Conservation (phyloP, 2,888 invertebrate genomes). For the Oasisia sp. region DNA sequence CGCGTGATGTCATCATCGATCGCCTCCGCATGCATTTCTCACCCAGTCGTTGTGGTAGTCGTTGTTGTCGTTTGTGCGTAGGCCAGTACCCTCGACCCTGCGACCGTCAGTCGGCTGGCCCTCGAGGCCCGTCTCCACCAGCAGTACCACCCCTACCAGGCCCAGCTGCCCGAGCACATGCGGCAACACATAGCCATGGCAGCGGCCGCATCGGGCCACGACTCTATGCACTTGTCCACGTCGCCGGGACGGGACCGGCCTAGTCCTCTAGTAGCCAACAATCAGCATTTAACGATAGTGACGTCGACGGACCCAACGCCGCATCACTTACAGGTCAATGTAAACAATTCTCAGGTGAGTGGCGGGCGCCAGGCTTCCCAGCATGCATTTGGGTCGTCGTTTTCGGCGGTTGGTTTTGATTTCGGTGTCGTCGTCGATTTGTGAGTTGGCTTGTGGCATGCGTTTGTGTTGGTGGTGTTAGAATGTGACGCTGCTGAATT, state of each 20-base stretch:
- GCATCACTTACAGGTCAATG: not conserved
- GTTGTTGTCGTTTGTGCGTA: not conserved
- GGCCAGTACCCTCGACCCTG: slow-evolving; percentile 2
- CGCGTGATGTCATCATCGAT: not conserved
- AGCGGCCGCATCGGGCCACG: not conserved
- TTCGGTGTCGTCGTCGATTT: not conserved
- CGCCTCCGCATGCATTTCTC: not conserved
- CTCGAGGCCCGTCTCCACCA: not conserved
- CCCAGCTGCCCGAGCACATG: not conserved
- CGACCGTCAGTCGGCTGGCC: not conserved
- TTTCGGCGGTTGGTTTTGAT: not conserved
- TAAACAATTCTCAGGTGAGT: slow-evolving; percentile 17
- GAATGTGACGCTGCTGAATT: not conserved
- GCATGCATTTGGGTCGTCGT: not conserved
- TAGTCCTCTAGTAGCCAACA: not conserved
- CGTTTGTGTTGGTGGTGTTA: not conserved
- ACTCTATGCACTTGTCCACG: not conserved
- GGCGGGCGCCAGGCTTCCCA: not conserved
- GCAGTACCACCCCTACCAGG: not conserved
- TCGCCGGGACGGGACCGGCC: not conserved
- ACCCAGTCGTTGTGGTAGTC: slow-evolving; percentile 10
- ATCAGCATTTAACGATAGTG: slow-evolving; percentile 3
- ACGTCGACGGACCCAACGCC: not conserved
- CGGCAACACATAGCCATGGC: slow-evolving; percentile 7
- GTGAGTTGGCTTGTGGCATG: not conserved